Base-by-base conservation (phyloP, 2,888 invertebrate species). In the Agrochola macilenta region DNA sequence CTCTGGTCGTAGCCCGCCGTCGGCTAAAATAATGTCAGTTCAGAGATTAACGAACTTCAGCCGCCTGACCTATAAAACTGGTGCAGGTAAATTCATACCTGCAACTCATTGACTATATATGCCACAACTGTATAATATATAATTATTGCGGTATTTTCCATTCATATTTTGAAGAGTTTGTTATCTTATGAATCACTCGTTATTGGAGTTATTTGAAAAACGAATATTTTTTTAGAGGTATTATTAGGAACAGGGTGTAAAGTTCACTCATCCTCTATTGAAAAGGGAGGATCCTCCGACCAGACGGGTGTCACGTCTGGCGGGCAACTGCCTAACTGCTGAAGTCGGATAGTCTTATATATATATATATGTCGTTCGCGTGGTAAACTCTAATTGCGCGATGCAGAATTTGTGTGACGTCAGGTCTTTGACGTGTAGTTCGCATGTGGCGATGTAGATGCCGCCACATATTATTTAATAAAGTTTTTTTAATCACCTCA, bases 21-120 rank as follows among this genome's bases (percentile, higher is more conserved):
- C 92, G 93, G 93, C 93, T 92, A 95, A 95, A 96, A 95, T 96
- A 96, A 96, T 96, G 96, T 95, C 95, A 95, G 94, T 96, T 94
- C 94, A 95, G 94, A 96, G 96, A 96, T 94, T 96, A 96, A 96
- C 95, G 96, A 96, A 96, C 96, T 95, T 95, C 93, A 94, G 93
- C 93, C 94, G 93, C 91, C 91, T 96, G 96, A 96, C 96, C 96
- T 95, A 96, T 95, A 93, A 95, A 95, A 93, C 91, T 81, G 85
- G 89, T 90, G 90, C 92, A 92, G 91, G 93, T 93, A 90, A 92
- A 91, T 89, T 89, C 88, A 88, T 90, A 88, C 86, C 87, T 85
- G 86, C 82, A 76, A 85, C 78, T 85, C 85, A 80, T 84, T 88
- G 78, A 82, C 87, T 89, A 83, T 83, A 69, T 81, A 43, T 73